Conservation (phyloP, 1,140 invertebrate genomes). For the Drosophila bocqueti region DNA sequence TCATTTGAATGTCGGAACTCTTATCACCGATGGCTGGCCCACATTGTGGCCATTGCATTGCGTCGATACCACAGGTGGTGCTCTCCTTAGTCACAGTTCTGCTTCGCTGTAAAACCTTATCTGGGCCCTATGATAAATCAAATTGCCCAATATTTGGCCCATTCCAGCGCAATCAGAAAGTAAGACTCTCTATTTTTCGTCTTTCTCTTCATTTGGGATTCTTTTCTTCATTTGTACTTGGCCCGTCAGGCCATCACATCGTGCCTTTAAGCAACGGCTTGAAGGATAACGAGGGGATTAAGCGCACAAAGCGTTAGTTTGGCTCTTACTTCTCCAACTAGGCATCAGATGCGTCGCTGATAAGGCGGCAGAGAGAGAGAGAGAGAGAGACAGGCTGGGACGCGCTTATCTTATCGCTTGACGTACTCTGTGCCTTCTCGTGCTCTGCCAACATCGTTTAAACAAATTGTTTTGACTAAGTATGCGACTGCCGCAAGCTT, state of each 20-base stretch:
- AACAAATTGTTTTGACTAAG: constrained; percentile 56
- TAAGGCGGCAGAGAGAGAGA: constrained; percentile 7
- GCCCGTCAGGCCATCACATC: constrained; percentile 18
- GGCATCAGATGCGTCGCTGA: constrained; percentile 42
- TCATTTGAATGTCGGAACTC: constrained; percentile 54
- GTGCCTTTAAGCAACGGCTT: constrained; percentile 5
- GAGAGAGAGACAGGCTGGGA: constrained; percentile 17
- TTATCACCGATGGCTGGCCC: constrained; percentile 31
- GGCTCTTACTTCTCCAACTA: constrained; percentile 21
- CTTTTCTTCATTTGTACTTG: constrained; percentile 1
- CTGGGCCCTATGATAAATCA: constrained; percentile 24
- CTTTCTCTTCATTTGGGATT: constrained; percentile 1
- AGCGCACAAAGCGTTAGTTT: background rate
- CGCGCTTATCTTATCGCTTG: constrained; percentile 68
- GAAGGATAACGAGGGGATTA: constrained; percentile 40
- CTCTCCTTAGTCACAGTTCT: constrained; percentile 1
- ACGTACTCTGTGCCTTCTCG: constrained; percentile 49
- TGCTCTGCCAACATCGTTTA: constrained; percentile 55
- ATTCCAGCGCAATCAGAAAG: background rate
- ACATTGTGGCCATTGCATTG: constrained; percentile 6
- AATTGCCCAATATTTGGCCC: constrained; percentile 17
- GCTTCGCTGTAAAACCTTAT: constrained; percentile 20
- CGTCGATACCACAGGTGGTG: constrained; percentile 8
- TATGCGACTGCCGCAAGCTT: constrained; percentile 53
- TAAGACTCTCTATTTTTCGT: constrained; percentile 12